Evolutionary conservation across 2,113 vertebrate species (phyloP), one percentile per base, ranked within the genome.

Genomic region (Clarias macrocephalus): DNA sequence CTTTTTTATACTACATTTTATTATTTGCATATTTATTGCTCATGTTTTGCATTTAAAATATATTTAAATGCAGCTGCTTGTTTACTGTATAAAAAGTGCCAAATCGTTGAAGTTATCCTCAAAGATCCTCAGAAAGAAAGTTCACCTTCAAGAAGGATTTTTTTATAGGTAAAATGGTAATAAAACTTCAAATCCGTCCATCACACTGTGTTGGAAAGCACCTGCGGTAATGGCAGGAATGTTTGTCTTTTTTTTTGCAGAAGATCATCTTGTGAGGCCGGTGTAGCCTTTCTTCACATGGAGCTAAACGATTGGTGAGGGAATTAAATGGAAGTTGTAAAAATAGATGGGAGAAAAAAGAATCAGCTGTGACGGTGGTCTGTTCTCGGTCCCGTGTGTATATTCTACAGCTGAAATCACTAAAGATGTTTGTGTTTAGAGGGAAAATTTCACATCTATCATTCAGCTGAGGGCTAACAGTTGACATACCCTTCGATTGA

Each of bases 321-420:
- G 92, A 93, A 87, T 91, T 77, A 65, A 88, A 89, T 89, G 91
- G 90, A 91, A 85, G 90, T 90, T 87, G 91, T 92, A 92, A 92
- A 92, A 93, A 93, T 89, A 93, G 91, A 91, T 87, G 89, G 86
- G 86, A 91, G 90, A 85, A 88, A 83, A 85, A 85, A 88, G 85
- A 85, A 87, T 88, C 86, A 89, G 81, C 89, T 88, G 91, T 88
- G 87, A 89, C 83, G 88, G 89, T 85, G 90, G 91, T 90, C 90
- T 88, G 84, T 28, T 80, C 87, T 86, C 65, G 42, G 86, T 91
- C 89, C 88, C 83, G 75, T 16, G 83, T 88, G 90, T 82, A 87
- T 89, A 85, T 68, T 83, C 86, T 86, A 82, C 92, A 93, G 92
- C 92, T 92, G 92, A 92, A 93, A 91, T 91, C 92, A 92, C 92